Evolutionary conservation across 2,113 vertebrate species (phyloP).

Genomic region (Cepphus grylle): DNA sequence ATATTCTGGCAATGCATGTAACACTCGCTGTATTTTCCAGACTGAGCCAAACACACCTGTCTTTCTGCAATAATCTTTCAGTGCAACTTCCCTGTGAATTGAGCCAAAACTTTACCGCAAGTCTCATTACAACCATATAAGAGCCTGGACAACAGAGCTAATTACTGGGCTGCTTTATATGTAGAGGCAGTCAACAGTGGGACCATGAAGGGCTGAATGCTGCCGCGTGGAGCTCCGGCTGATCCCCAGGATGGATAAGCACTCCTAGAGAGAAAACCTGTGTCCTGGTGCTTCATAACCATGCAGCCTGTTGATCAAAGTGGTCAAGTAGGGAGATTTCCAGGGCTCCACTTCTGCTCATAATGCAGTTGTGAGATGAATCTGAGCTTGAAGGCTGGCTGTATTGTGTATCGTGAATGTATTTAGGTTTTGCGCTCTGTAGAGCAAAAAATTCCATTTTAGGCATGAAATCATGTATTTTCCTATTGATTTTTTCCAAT

Average conservation of each 20-base stretch:
- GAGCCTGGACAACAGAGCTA: background rate
- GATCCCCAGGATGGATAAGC: background rate
- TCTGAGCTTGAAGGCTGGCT: background rate
- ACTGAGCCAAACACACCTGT: background rate
- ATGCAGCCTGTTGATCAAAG: background rate
- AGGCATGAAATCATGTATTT: background rate
- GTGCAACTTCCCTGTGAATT: background rate
- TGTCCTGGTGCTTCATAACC: background rate
- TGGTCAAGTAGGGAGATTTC: background rate
- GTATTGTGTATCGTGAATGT: background rate
- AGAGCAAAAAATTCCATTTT: background rate
- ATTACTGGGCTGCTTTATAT: background rate
- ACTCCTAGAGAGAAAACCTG: background rate
- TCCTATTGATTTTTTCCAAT: background rate
- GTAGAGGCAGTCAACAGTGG: background rate
- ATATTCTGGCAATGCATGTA: background rate
- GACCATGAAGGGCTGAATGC: background rate
- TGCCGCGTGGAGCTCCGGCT: rapidly evolving
- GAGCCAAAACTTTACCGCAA: background rate
- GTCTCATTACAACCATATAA: background rate
- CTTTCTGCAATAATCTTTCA: background rate
- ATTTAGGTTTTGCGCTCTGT: background rate
- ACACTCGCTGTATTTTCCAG: background rate
- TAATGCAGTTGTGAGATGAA: background rate
- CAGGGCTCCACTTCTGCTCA: background rate